Evolutionary conservation across 2,888 invertebrate genomes (phyloP).

Genomic region (Ypsolopha scabrella): DNA sequence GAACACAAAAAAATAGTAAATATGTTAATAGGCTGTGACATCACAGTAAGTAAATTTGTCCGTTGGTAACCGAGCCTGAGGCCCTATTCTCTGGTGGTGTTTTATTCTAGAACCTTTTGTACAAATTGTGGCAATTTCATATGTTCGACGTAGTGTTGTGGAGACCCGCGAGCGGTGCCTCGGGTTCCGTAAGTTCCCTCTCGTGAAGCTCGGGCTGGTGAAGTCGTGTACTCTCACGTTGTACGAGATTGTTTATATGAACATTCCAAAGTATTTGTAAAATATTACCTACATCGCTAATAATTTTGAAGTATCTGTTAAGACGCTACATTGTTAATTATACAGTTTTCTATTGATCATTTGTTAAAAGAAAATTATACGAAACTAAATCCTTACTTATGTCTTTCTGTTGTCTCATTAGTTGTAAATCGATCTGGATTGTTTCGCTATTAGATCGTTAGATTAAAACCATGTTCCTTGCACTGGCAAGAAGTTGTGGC

Average conservation of each 20-base stretch:
- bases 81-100: constrained; percentile 22
- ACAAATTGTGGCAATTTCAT: constrained; percentile 16
- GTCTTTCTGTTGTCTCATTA: constrained; percentile 17
- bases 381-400: constrained; percentile 65
- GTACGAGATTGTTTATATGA: constrained; percentile 62
- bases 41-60: constrained; percentile 12
- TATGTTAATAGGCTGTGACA: constrained; percentile 37
- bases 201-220: constrained; percentile 3
- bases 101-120: constrained; percentile 31
- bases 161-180: constrained; percentile 9
- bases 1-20: constrained; percentile 61
- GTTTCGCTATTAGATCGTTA: neutral
- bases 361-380: constrained; percentile 71
- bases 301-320: constrained; percentile 69
- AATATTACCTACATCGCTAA: constrained; percentile 68
- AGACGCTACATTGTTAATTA: constrained; percentile 70
- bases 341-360: constrained; percentile 72
- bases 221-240: constrained; percentile 11
- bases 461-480: too few relatives aligned
- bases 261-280: constrained; percentile 71
- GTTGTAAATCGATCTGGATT: neutral
- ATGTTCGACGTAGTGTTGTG: neutral
- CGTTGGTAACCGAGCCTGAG: constrained; percentile 7
- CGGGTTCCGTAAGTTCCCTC: constrained; percentile 10
- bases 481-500: too few relatives aligned